phyloP scores from a whole-genome alignment of 2,113 vertebrate species.

The Gallinago jamesoni region DNA sequence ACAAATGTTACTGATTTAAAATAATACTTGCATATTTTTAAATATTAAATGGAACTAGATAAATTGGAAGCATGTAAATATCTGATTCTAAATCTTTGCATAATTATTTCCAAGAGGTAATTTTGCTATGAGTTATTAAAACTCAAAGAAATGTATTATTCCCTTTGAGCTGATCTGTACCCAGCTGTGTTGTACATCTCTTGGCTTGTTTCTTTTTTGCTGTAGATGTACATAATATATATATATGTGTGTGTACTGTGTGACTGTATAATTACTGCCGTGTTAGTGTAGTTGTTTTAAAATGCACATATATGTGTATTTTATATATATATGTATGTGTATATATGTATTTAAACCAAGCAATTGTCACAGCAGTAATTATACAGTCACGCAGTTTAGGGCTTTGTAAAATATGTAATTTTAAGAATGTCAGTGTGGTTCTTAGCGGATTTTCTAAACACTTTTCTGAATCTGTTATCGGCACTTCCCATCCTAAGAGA shows the following conservation, averaged over 20 bases:
- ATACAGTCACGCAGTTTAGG: not conserved
- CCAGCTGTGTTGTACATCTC: slow-evolving; percentile 31
- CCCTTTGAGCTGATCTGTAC: slow-evolving; percentile 31
- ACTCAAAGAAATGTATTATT: slow-evolving; percentile 17
- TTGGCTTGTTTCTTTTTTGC: slow-evolving; percentile 46
- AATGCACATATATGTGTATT: not conserved
- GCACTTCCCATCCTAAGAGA: slow-evolving; percentile 39
- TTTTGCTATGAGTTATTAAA: slow-evolving; percentile 47
- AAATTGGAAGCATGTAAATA: slow-evolving; percentile 55
- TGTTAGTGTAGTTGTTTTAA: not conserved
- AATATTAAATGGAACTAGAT: slow-evolving; percentile 5
- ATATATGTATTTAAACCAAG: not conserved
- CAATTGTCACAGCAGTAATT: not conserved
- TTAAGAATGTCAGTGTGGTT: slow-evolving; percentile 42
- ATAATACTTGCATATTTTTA: slow-evolving; percentile 48
- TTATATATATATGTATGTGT: not conserved
- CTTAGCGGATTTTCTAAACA: slow-evolving; percentile 47
- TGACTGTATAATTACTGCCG: not conserved
- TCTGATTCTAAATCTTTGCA: slow-evolving; percentile 38
- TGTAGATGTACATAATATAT: slow-evolving; percentile 39
- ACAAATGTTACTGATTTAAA: slow-evolving; percentile 40
- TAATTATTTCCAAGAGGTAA: slow-evolving; percentile 52
- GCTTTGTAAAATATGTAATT: slow-evolving; percentile 59
- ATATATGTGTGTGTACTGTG: not conserved
- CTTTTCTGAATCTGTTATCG: slow-evolving; percentile 48